Evolutionary conservation across 2,888 invertebrate genomes (phyloP), one percentile per base, ranked within the genome.

Genomic region (Serrognathus titanus): DNA sequence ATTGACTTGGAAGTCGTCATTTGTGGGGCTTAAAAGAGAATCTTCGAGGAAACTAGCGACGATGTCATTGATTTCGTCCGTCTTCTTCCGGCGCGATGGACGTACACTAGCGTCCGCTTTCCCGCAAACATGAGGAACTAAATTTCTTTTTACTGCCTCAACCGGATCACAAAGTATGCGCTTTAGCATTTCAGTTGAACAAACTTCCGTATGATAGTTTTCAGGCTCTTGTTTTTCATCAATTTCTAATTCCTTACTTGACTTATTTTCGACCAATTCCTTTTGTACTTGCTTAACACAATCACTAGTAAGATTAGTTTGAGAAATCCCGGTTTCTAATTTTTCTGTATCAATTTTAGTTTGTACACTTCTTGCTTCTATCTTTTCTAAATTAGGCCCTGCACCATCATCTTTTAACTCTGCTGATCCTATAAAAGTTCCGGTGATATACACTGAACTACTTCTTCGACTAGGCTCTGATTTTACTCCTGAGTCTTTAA

Each of bases 91-190:
- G 53, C 67, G 71, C 59, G 69, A 68, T 69, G 72, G 74, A 75
- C 71, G 74, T 75, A 79, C 76, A 69, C 71, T 78, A 75, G 70
- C 66, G 60, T 79, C 79, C 65, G 77, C 71, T 74, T 85, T 85
- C 31, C 89, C 89, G 75, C 90, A 90, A 51, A 90, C 86, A 72
- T 89, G 89, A 45, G 90, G 89, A 68, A 90, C 85, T 61, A 89
- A 79, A 75, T 90, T 89, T 65, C 86, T 80, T 69, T 83, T 83
- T 3, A 89, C 87, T 11, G 90, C 90, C 81, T 89, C 88, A 7
- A 90, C 89, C 0, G 90, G 90, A 76, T 90, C 86, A 40, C 50
- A 50, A 11, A 58, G 51, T 1, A 58, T 47, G 36, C 54, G 53
- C 38, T 58, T 38, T 1, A 58, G 46, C 24, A 46, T 58, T 41